Percentiles rank a stretch among this genome's conserved stretches.
Evolutionary conservation across 2,797 vertebrate genomes (phyloP).

Genomic region (Chiroxiphia lanceolata): DNA sequence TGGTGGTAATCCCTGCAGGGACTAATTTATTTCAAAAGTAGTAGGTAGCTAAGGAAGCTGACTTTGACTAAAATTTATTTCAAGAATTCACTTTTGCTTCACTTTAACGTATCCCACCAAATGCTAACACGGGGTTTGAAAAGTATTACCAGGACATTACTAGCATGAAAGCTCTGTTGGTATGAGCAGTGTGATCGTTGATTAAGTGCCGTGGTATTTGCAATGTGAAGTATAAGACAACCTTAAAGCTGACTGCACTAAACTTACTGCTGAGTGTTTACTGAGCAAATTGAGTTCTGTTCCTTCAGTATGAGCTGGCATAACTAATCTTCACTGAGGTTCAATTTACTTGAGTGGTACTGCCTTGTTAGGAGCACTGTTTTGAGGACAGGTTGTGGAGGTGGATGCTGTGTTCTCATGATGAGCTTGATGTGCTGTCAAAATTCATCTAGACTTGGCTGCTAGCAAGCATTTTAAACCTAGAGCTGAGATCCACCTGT

Average conservation of each 20-base stretch:
- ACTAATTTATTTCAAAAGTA: slow-evolving; percentile 34
- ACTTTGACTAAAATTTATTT: slow-evolving; percentile 9
- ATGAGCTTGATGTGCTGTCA: background rate
- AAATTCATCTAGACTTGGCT: background rate
- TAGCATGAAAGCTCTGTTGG: background rate
- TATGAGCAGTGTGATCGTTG: background rate
- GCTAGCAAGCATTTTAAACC: background rate
- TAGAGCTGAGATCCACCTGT: background rate
- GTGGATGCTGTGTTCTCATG: rapidly evolving
- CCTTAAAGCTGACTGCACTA: background rate
- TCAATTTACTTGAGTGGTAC: rapidly evolving
- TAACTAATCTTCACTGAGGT: background rate
- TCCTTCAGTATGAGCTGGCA: background rate
- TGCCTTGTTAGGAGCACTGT: background rate
- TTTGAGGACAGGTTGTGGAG: background rate
- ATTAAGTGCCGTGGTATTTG: background rate
- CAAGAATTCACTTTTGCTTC: background rate
- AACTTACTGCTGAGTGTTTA: background rate
- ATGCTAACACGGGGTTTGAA: background rate
- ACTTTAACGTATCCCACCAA: background rate
- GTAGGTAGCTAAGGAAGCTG: background rate
- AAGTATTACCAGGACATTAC: background rate
- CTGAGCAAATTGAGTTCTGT: background rate
- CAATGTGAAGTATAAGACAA: background rate
- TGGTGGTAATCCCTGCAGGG: slow-evolving; percentile 36